These are phyloP conservation scores for Otocyon megalotis DNA, from an alignment of 2,113 vertebrate species.

Conservation along the genomic window DNA sequence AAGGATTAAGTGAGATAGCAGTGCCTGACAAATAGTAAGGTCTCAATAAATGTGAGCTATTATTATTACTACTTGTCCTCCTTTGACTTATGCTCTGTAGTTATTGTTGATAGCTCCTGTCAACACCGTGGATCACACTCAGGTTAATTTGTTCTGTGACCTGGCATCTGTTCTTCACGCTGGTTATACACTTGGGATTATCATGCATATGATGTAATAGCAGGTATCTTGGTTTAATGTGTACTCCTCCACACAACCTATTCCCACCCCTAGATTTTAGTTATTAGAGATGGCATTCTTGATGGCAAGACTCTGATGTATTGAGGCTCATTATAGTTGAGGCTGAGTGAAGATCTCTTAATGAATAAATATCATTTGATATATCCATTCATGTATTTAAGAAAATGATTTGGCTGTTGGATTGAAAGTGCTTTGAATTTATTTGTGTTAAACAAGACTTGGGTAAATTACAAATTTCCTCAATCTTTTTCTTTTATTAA, in stretches of 20 bases:
- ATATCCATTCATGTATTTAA: neutral
- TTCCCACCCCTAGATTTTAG: neutral
- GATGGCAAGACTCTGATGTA: neutral
- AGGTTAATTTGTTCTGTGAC: neutral
- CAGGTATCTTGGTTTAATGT: neutral
- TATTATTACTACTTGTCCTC: neutral
- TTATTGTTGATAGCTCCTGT: neutral
- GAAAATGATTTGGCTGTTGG: constrained; percentile 27
- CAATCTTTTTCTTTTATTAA: neutral
- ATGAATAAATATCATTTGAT: neutral
- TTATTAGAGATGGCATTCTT: neutral
- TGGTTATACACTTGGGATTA: neutral
- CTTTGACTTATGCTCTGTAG: neutral
- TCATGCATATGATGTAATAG: neutral
- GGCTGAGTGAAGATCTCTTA: neutral
- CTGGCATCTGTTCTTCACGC: neutral
- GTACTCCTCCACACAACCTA: too few relatives aligned
- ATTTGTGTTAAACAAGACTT: constrained; percentile 40
- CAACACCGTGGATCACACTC: neutral
- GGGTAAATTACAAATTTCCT: constrained; percentile 51
- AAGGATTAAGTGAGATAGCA: constrained; percentile 8
- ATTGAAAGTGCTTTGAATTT: constrained; percentile 47
- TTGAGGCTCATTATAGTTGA: neutral
- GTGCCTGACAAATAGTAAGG: neutral
- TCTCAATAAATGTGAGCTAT: neutral